Evolutionary conservation across 2,888 invertebrate genomes (phyloP), one percentile per base, ranked within the genome.

Genomic region (Ditylenchus weischeri): DNA sequence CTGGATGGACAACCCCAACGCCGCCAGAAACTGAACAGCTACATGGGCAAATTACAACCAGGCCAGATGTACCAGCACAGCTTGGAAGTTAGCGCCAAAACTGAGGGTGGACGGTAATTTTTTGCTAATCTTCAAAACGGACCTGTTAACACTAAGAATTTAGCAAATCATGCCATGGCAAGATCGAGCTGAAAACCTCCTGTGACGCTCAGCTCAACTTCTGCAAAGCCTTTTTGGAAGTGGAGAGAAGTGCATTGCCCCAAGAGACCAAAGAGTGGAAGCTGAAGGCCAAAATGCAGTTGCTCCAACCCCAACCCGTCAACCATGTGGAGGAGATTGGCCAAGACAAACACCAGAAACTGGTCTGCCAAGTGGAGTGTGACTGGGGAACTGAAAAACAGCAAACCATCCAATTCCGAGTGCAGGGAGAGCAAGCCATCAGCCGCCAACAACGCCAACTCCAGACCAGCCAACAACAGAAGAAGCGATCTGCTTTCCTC

Each of bases 401-500:
- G 57, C 59, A 69, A 43, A 36, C 8, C 50, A 35, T 69, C 5
- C 10, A 65, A 38, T 19, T 66, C 21, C 65, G 63, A 29, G 21
- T 72, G 35, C 66, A 74, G 49, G 72, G 72, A 48, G 66, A 74
- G 62, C 65, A 61, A n/a, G 62, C 70, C 29, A 48, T 59, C 43
- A 61, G 21, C 54, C 36, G 49, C 10, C 61, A 61, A 11, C 47
- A 47, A 51, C 68, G 62, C 43, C 38, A 59, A 7, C 43, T 13
- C 11, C 19, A 21, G 21, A 57, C 54, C 50, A 29, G 43, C 59
- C 62, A 62, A 11, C 38, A 61, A 49, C 58, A 61, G 57, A 63
- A 47, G 58, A 51, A 70, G 58, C 50, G 51, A 43, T 62, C 61
- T 69, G 78, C 80, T 69, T 76, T 82, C 64, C 75, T 82, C 71